Percentiles rank a stretch among this genome's conserved stretches.
These are phyloP conservation scores for Peromyscus leucopus DNA, from an alignment of 2,113 vertebrate genomes.

Conservation along the genomic window DNA sequence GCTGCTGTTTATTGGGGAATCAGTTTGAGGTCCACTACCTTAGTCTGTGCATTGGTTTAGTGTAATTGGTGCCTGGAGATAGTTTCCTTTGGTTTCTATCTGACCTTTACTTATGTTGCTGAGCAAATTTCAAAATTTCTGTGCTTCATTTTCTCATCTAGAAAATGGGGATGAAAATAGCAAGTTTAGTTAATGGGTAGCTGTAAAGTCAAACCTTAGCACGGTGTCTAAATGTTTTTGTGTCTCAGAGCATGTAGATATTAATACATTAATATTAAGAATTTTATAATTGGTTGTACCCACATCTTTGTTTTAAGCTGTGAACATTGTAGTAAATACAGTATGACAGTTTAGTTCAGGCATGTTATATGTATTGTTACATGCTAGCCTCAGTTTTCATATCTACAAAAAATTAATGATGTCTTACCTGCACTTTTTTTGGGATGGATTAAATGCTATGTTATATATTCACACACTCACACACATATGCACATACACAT, in stretches of 20 bases:
- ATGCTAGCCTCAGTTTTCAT: not conserved
- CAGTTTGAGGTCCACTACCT: not conserved
- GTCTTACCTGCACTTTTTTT: conserved; percentile 3
- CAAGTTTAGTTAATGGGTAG: not conserved
- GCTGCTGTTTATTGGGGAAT: not conserved
- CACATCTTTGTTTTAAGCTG: not conserved
- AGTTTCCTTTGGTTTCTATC: not conserved
- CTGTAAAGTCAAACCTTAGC: not conserved
- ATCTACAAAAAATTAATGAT: conserved; percentile 10
- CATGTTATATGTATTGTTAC: not conserved
- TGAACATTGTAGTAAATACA: not conserved
- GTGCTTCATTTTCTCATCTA: conserved; percentile 23
- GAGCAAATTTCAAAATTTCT: conserved; percentile 44
- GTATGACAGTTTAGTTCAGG: not conserved
- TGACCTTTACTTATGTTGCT: not conserved
- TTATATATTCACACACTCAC: not conserved
- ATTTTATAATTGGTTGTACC: not conserved
- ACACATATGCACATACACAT: not conserved
- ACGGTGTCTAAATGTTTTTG: not conserved
- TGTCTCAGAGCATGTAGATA: not conserved
- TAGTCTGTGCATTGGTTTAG: not conserved
- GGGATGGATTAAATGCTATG: conserved; percentile 32
- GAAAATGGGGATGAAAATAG: not conserved
- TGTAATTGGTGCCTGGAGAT: not conserved
- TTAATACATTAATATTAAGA: not conserved